Evolutionary conservation across 1,140 invertebrate species (phyloP), one percentile per base, ranked within the genome.

Genomic region (Reticulitermes speratus): DNA sequence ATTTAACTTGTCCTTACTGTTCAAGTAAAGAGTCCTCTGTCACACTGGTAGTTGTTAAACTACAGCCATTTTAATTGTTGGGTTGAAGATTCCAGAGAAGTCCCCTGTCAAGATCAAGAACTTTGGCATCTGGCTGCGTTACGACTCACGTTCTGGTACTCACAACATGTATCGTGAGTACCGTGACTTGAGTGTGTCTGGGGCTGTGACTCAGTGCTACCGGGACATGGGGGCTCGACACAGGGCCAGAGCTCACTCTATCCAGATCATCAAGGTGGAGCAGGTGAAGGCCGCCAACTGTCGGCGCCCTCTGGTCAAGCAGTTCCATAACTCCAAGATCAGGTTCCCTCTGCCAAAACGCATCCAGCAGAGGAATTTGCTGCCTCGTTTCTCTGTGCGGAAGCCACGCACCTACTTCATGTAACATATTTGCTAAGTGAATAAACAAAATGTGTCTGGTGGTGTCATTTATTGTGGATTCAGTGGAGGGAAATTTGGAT

Each of bases 101-200:
- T 96, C 96, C 75, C 97, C 98, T 19, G 92, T 95, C 9, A 97
- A 96, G 90, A 98, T 99, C 87, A 99, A 99, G 94, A 99, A 99
- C 92, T 99, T 98, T 92, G 99, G 99, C 88, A 98, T 99, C 89
- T 99, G 98, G 98, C 92, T 99, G 90, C 95, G 99, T 88, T 98
- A 98, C 90, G 98, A 99, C 90, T 99, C 98, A 1, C 94, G 99
- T 86, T 99, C 98, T 83, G 99, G 99, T 85, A 99, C 98, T 65
- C 99, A 99, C 93, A 99, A 99, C 93, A 99, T 99, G 98, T 99
- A 99, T 95, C 94, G 98, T 86, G 99, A 99, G 92, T 99, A 99
- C 93, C 94, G 99, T 88, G 99, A 99, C 91, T 92, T 99, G 88
- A 97, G 97, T 81, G 96, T 98, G 9, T 96, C 97, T 85, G 97